These are phyloP conservation scores for Bemisia tabaci DNA, from an alignment of 1,140 invertebrate species.

Conservation along the genomic window DNA sequence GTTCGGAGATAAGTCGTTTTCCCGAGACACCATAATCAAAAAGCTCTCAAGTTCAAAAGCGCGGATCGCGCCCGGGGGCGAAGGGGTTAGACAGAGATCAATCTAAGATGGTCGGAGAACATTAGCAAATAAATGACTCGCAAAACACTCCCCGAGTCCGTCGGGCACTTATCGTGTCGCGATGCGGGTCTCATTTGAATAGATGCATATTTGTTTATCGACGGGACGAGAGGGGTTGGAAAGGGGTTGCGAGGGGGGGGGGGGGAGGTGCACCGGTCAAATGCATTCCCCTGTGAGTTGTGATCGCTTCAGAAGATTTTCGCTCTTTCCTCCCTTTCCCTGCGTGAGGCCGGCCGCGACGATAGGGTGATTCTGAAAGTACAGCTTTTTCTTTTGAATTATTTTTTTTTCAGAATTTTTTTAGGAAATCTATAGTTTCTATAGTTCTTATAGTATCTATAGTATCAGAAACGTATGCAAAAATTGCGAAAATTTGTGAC, in stretches of 20 bases:
- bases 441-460: too few relatives aligned
- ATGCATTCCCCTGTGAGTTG: neutral
- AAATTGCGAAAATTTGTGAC: neutral
- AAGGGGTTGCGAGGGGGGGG: neutral
- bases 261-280: neutral
- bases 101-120: too few relatives aligned
- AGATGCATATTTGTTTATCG: neutral
- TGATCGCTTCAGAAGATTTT: neutral
- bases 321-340: neutral
- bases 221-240: neutral
- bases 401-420: too few relatives aligned
- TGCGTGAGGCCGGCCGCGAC: neutral
- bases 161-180: neutral
- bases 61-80: too few relatives aligned
- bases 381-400: neutral
- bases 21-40: too few relatives aligned
- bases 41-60: too few relatives aligned
- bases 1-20: too few relatives aligned
- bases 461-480: neutral
- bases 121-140: too few relatives aligned
- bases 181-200: neutral
- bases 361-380: neutral
- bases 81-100: too few relatives aligned
- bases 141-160: too few relatives aligned
- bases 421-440: too few relatives aligned